These are phyloP conservation scores for Lindbergichthys nudifrons DNA, from an alignment of 2,797 vertebrate species.

Conservation along the genomic window DNA sequence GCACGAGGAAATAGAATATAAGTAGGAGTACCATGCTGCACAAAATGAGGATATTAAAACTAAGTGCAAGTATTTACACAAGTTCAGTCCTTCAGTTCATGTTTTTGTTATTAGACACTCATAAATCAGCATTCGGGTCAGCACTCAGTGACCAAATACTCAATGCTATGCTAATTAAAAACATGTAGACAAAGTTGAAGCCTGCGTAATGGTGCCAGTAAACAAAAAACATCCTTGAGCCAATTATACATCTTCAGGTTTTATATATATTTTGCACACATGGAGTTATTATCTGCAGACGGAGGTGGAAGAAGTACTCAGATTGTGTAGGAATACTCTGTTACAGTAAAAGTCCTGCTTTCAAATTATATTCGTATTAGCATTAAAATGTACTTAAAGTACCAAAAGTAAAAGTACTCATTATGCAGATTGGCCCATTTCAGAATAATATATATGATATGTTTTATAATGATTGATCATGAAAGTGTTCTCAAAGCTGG, in stretches of 20 bases:
- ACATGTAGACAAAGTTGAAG: not conserved
- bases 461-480: too few relatives aligned
- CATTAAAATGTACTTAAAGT: too few relatives aligned
- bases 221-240: not conserved
- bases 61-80: not conserved
- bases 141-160: not conserved
- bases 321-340: too few relatives aligned
- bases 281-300: not conserved
- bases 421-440: too few relatives aligned
- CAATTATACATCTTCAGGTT: too few relatives aligned
- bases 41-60: not conserved
- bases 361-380: too few relatives aligned
- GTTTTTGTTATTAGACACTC: not conserved
- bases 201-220: not conserved
- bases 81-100: not conserved
- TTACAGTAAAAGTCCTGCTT: too few relatives aligned
- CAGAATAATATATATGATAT: too few relatives aligned
- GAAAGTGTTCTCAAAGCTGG: too few relatives aligned
- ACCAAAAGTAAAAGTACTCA: too few relatives aligned
- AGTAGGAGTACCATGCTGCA: not conserved
- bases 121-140: not conserved
- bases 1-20: too few relatives aligned
- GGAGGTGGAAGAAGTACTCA: too few relatives aligned
- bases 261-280: not conserved
- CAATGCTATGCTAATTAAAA: not conserved